Evolutionary conservation across 2,888 invertebrate species (phyloP), one percentile per base, ranked within the genome.

Genomic region (Acronicta psi): DNA sequence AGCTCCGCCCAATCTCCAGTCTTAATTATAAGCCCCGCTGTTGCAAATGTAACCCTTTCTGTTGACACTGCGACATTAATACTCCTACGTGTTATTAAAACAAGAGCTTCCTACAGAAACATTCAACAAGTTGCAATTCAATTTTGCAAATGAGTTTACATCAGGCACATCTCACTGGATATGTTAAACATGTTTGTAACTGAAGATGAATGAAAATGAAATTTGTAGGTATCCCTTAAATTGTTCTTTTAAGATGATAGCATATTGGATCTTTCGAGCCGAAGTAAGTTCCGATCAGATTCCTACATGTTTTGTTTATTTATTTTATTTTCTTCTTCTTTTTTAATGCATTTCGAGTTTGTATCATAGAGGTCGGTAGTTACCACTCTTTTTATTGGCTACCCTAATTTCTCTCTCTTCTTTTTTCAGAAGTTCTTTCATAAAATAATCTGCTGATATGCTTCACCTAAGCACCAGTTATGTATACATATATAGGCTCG

Each of bases 21-120:
- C 69, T 73, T 81, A 84, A 85, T 85, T 82, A 79, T 72, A 80
- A 75, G 65, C 52, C 71, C 67, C 64, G 61, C 56, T 66, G 75
- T 71, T 64, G 68, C 75, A 78, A 79, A 80, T 80, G 69, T 60
- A 57, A 52, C 70, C 57, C 62, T 60, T 61, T 73, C 68, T 71
- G 45, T 43, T 51, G 68, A 70, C 63, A 62, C 42, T 56, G 52
- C 45, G 69, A 55, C 60, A 66, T 72, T 59, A 63, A 59, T 61
- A 49, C 45, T 42, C 52, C 54, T 59, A 58, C 56, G 62, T 67
- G 67, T 60, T 72, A 68, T 61, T 67, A 67, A 66, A 70, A 45
- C 50, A 51, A 58, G 36, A 18, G 40, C 37, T 59, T 40, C 31
- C 42, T 34, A 55, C 54, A 51, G 57, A 69, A 65, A 70, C 58